phyloP scores from a whole-genome alignment of 2,888 invertebrate genomes.

The Dusona sp. region DNA sequence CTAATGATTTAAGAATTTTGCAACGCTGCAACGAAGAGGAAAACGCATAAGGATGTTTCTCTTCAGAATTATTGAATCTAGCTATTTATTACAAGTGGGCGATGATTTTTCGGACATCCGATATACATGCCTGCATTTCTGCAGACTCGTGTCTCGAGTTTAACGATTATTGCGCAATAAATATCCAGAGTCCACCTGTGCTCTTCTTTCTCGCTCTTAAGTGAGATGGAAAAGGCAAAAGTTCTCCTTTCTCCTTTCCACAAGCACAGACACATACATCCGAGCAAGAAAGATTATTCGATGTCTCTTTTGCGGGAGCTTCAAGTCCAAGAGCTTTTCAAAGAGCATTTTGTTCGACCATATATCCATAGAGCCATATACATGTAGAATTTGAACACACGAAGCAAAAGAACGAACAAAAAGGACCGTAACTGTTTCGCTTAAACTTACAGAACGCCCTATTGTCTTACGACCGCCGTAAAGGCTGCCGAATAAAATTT shows the following conservation, averaged over 20 bases:
- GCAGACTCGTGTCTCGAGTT: slow-evolving; percentile 72
- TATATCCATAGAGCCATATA: slow-evolving; percentile 37
- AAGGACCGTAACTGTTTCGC: slow-evolving; percentile 73
- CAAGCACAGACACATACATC: slow-evolving; percentile 24
- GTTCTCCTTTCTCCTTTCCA: slow-evolving; percentile 22
- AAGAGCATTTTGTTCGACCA: slow-evolving; percentile 41
- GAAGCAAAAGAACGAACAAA: slow-evolving; percentile 53
- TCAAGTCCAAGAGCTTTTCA: slow-evolving; percentile 44
- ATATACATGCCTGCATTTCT: slow-evolving; percentile 9
- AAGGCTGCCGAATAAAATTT: slow-evolving; percentile 77
- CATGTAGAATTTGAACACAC: slow-evolving; percentile 26
- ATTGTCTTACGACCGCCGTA: slow-evolving; percentile 81
- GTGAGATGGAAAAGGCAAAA: slow-evolving; percentile 60
- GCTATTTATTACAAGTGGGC: neutral
- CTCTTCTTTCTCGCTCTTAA: slow-evolving; percentile 57
- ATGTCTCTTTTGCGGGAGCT: slow-evolving; percentile 35
- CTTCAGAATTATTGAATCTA: neutral
- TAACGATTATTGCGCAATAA: slow-evolving; percentile 81
- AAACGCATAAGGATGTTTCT: neutral
- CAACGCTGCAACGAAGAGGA: neutral
- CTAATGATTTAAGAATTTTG: neutral
- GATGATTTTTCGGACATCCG: slow-evolving; percentile 8
- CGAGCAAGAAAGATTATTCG: slow-evolving; percentile 17
- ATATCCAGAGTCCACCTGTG: slow-evolving; percentile 77
- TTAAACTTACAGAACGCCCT: slow-evolving; percentile 78